phyloP scores from a whole-genome alignment of 2,797 vertebrate species.

The Chelon labrosus region DNA sequence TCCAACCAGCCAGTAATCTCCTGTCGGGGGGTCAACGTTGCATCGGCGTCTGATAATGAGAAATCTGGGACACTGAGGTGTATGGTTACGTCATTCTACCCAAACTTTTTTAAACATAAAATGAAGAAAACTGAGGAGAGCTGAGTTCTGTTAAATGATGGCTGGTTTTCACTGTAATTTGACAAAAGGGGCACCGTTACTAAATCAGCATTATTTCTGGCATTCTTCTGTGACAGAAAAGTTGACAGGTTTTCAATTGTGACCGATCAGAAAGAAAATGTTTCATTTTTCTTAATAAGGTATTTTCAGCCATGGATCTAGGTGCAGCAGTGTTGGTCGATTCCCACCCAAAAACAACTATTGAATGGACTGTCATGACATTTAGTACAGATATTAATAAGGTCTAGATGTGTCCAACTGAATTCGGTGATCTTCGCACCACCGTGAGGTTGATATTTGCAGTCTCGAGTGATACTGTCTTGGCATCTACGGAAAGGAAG shows the following conservation, averaged over 20 bases:
- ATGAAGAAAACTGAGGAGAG: not conserved
- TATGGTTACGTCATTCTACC: not conserved
- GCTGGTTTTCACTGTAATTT: conserved; percentile 16
- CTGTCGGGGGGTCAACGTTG: conserved; percentile 25
- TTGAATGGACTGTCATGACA: not conserved
- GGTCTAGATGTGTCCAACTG: not conserved
- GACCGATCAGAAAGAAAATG: conserved; percentile 55
- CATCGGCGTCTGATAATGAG: conserved; percentile 19
- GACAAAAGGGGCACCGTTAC: conserved; percentile 28
- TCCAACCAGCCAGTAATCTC: conserved; percentile 35
- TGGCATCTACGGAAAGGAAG: not conserved
- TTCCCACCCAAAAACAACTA: not conserved
- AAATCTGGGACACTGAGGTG: conserved; percentile 13
- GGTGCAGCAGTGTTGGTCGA: not conserved
- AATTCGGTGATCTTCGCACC: not conserved
- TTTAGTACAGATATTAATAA: not conserved
- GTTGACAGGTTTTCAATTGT: conserved; percentile 54
- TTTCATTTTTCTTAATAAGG: conserved; percentile 5
- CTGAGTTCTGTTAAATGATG: not conserved
- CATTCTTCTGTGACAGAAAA: conserved; percentile 42
- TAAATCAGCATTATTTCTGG: conserved; percentile 26
- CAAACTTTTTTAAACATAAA: not conserved
- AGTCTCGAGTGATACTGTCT: not conserved
- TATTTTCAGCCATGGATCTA: not conserved
- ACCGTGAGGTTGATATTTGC: not conserved